Conservation (phyloP, 2,888 invertebrate genomes). For the Morpho deidamia region DNA sequence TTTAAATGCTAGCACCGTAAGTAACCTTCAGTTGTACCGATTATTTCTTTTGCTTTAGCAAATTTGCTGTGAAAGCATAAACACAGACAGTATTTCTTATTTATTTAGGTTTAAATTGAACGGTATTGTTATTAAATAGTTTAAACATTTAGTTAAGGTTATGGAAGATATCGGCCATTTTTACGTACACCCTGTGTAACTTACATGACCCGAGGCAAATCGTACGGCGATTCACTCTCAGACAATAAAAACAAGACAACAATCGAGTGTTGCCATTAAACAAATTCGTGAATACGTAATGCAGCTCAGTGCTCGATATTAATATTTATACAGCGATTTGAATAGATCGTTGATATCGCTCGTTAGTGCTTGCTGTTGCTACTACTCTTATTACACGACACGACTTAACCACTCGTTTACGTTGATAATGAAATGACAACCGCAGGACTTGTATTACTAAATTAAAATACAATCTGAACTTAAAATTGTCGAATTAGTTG, state of each 20-base stretch:
- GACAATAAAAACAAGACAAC: slow-evolving; percentile 63
- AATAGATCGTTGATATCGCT: slow-evolving; percentile 66
- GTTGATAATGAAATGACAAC: too few relatives aligned
- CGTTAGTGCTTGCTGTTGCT: slow-evolving; percentile 27
- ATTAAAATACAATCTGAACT: too few relatives aligned
- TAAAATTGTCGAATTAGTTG: too few relatives aligned
- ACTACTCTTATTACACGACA: slow-evolving; percentile 15
- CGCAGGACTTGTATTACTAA: too few relatives aligned
- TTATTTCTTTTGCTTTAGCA: too few relatives aligned
- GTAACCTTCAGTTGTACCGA: too few relatives aligned
- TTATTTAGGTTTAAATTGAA: too few relatives aligned
- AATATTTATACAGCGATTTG: slow-evolving; percentile 70
- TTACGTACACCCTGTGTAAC: slow-evolving; percentile 48
- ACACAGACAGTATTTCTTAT: too few relatives aligned
- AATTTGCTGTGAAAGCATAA: too few relatives aligned
- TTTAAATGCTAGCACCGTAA: too few relatives aligned
- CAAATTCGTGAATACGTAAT: slow-evolving; percentile 70
- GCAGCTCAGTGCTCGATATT: slow-evolving; percentile 55
- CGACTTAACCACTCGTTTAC: slow-evolving; percentile 2
- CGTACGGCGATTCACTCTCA: slow-evolving; percentile 32
- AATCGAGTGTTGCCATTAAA: slow-evolving; percentile 61
- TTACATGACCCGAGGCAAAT: slow-evolving; percentile 57
- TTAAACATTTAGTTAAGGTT: too few relatives aligned
- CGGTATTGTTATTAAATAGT: too few relatives aligned
- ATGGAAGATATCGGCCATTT: background rate